Evolutionary conservation across 2,113 vertebrate species (phyloP), one percentile per base, ranked within the genome.

Genomic region (Tragulus kanchil): DNA sequence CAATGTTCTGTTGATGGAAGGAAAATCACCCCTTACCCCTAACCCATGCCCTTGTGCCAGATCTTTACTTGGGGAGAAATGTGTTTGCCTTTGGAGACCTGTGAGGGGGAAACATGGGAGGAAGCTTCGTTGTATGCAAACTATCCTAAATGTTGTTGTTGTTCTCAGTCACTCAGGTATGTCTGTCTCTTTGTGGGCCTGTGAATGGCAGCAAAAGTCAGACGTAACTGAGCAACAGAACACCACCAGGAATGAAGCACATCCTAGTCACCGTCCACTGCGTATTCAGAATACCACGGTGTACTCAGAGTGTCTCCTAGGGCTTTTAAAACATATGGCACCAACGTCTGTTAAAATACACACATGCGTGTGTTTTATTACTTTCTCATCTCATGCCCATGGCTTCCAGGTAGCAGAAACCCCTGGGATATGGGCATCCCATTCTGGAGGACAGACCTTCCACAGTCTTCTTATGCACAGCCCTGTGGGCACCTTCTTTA

Each of bases 61-160:
- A 23, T 42, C 64, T 77, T 52, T n/a, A 25, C 42, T 54, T 48
- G 42, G 13, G 71, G 42, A 88, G 23, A 93, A 59, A 14, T 36
- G 31, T 64, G 10, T 82, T 91, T 89, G 83, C 61, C 31, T 69
- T 84, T 58, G 15, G 14, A 82, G 15, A 69, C 23, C 8, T 52
- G 1, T 1, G 1, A 45, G 12, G 31, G 45, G 1, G 2, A 14
- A 3, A 25, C 2, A 1, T 1, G 1, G 3, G 28, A 5, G 52
- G 28, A 4, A 19, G 42, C 59, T 50, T 64, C 23, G 10, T 61
- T 52, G 3, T 62, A 10, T 48, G 12, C 12, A 0, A 6, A 2
- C 16, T 3, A 1, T 45, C 67, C 28, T n/a, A 42, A 45, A 16
- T 48, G 71, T n/a, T 31, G 3, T 36, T 36, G 36, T 36, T 36